phyloP scores from a whole-genome alignment of 2,797 vertebrate genomes.

The Chiroxiphia lanceolata region DNA sequence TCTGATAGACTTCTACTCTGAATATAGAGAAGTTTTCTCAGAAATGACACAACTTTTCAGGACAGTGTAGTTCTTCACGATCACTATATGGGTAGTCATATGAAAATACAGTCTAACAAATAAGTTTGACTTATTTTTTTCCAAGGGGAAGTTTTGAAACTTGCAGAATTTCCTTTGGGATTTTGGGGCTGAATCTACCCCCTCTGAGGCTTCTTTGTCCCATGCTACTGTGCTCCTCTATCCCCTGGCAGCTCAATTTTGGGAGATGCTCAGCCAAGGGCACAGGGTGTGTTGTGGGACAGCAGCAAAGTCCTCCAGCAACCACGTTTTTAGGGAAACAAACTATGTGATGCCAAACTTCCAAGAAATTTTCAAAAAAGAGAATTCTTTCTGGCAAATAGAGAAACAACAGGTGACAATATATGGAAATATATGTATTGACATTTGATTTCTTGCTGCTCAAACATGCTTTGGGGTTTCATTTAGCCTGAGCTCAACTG shows the following conservation, averaged over 20 bases:
- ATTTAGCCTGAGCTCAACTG: constrained; percentile 40
- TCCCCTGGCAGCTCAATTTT: not conserved
- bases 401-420: not conserved
- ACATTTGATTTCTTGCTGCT: constrained; percentile 34
- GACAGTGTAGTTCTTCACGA: not conserved
- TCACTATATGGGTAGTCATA: not conserved
- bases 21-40: not conserved
- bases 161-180: not conserved
- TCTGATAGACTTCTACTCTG: not conserved
- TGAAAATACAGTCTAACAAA: not conserved
- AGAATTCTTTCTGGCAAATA: not conserved
- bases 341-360: not conserved
- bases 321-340: not conserved
- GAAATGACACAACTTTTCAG: not conserved
- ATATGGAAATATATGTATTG: constrained; percentile 8
- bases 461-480: constrained; percentile 27
- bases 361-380: not conserved
- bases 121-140: not conserved
- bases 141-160: not conserved
- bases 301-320: not conserved
- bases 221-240: not conserved
- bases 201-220: not conserved
- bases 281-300: not conserved
- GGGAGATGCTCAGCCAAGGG: not conserved
- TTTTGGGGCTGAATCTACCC: not conserved